Conservation (phyloP, 2,113 vertebrate species). For the Microtus montanus region DNA sequence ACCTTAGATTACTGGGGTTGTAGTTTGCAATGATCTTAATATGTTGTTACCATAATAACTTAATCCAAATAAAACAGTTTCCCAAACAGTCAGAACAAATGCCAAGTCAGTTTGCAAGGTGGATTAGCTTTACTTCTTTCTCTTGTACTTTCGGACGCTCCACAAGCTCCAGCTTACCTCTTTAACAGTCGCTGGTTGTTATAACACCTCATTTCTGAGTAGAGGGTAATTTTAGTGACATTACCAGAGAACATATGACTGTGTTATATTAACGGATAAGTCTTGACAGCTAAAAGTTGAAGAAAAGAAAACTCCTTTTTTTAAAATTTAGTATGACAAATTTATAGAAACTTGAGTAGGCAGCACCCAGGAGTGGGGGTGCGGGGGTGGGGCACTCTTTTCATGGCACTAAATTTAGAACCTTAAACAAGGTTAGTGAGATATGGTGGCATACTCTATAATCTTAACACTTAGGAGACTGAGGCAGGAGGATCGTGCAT, state of each 20-base stretch:
- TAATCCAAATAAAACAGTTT: constrained; percentile 33
- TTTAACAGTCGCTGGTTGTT: not conserved
- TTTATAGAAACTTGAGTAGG: constrained; percentile 13
- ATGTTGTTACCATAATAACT: not conserved
- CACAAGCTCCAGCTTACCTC: not conserved
- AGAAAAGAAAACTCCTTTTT: not conserved
- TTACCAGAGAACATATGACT: not conserved
- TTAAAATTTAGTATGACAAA: not conserved
- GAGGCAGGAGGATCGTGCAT: not conserved
- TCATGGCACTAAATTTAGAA: constrained; percentile 12
- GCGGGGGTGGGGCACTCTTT: not conserved
- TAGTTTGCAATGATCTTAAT: constrained; percentile 21
- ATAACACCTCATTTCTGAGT: not conserved
- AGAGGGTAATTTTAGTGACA: constrained; percentile 5
- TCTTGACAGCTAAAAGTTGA: not conserved
- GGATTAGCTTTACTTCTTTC: not conserved
- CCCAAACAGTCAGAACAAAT: not conserved
- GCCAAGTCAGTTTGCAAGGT: not conserved
- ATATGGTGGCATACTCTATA: too few species aligned
- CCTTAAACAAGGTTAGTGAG: not conserved
- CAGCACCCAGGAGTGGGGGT: not conserved
- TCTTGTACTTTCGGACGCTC: not conserved
- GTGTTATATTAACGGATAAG: not conserved
- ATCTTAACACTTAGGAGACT: not conserved
- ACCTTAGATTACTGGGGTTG: not conserved